These are phyloP conservation scores for Callaeas wilsoni DNA, from an alignment of 2,113 vertebrate species.

Conservation along the genomic window DNA sequence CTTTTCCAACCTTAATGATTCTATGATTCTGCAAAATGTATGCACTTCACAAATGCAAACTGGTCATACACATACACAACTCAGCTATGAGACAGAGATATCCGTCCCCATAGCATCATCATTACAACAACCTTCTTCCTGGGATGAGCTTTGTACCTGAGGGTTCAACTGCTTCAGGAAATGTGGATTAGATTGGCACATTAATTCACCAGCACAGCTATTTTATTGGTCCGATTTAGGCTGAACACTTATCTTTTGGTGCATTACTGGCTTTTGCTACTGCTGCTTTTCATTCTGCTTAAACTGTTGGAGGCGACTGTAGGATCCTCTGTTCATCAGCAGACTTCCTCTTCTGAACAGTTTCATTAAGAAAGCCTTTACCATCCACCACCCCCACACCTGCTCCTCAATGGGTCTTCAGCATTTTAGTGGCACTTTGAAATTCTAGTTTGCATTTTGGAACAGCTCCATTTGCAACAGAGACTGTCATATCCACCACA, in stretches of 20 bases:
- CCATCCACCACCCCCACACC: neutral
- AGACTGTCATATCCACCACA: neutral
- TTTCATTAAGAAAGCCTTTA: neutral
- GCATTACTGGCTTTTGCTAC: neutral
- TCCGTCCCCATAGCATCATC: neutral
- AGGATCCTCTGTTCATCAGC: neutral
- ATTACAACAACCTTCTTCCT: neutral
- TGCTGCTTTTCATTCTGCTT: neutral
- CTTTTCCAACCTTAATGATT: neutral
- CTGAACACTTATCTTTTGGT: neutral
- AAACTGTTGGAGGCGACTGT: neutral
- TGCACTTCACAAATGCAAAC: neutral
- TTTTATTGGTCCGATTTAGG: neutral
- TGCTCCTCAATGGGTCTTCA: neutral
- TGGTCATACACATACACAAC: neutral
- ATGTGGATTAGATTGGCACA: neutral
- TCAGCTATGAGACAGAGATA: neutral
- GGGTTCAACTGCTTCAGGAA: neutral
- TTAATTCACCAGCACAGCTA: neutral
- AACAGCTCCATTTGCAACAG: neutral
- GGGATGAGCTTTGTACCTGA: neutral
- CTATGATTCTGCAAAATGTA: neutral
- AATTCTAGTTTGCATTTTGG: neutral
- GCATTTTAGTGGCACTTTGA: neutral
- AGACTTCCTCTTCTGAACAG: neutral